Percentiles rank a stretch among this genome's conserved stretches.
phyloP scores from a whole-genome alignment of 2,888 invertebrate species.

The Cyclophora punctaria region DNA sequence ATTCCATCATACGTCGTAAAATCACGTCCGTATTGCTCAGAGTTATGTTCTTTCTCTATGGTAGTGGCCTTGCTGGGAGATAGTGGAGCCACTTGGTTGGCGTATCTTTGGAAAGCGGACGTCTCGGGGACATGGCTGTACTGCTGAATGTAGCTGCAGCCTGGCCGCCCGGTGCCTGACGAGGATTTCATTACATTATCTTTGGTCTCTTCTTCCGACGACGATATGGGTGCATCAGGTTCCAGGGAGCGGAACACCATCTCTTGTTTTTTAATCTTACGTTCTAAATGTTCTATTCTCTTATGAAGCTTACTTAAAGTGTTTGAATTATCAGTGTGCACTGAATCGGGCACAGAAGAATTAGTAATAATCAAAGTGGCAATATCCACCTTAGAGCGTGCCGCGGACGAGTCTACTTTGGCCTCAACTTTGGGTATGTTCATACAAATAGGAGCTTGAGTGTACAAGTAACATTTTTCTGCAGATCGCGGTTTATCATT shows the following conservation, averaged over 20 bases:
- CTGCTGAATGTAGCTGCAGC: constrained; percentile 62
- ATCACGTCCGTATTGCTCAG: constrained; percentile 64
- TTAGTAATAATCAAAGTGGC: constrained; percentile 43
- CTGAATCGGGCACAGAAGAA: constrained; percentile 38
- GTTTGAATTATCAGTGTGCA: constrained; percentile 20
- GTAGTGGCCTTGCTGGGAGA: constrained; percentile 57
- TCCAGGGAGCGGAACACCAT: constrained; percentile 55
- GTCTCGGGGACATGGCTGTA: constrained; percentile 64
- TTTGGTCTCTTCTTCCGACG: constrained; percentile 51
- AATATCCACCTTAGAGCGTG: constrained; percentile 40
- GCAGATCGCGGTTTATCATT: constrained; percentile 33
- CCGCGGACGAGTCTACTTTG: constrained; percentile 30
- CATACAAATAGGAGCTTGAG: constrained; percentile 44
- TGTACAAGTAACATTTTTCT: constrained; percentile 52
- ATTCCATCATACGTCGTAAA: constrained; percentile 66
- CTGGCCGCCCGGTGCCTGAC: constrained; percentile 37
- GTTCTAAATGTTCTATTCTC: constrained; percentile 52
- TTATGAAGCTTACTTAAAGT: constrained; percentile 40
- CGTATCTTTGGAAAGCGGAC: constrained; percentile 61
- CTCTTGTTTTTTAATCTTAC: constrained; percentile 53
- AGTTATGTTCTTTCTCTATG: constrained; percentile 61
- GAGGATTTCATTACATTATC: constrained; percentile 32
- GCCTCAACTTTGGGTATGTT: constrained; percentile 40
- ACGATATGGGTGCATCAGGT: constrained; percentile 44
- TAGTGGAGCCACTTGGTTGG: constrained; percentile 46